Base-by-base conservation (phyloP, 2,888 invertebrate species). In the Globia sparganii region DNA sequence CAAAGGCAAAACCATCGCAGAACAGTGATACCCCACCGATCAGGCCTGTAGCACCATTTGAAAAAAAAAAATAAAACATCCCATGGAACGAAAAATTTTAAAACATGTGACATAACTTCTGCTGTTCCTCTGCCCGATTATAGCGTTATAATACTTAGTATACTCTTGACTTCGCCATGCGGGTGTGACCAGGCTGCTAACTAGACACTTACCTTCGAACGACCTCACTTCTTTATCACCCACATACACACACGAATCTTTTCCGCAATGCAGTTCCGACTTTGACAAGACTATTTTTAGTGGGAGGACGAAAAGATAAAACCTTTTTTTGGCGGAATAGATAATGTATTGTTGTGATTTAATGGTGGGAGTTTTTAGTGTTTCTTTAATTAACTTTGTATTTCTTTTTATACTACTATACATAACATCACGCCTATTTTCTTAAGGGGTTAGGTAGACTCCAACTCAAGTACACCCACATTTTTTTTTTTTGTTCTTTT, bases 181-280 rank as follows among this genome's bases (percentile, higher is more conserved):
- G 92, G 93, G 92, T 83, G 76, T 82, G 86, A 81, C 87, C 90
- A 89, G 92, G 91, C 91, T 91, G 61, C 65, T 75, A 87, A 90
- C 84, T 87, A 91, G 89, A 90, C 88, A 61, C 9, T 72, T 83
- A 82, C 92, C 93, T 91, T 90, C 89, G 70, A 31, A 28, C 83
- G 90, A 89, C 92, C 92, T 92, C 82, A 81, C 31, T 6, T 34
- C 25, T 69, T 72, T 81, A 85, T 76, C 84, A 81, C 88, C 88
- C 84, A 84, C 89, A 87, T 88, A 78, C 73, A 11, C 72, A 65
- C 62, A 28, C 40, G 34, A 49, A 82, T 86, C 86, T 86, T 87
- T 83, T 83, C 89, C 89, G 86, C 86, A 81, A 83, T 85, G 88
- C 88, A 88, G 81, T 88, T 88, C 88, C 88, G 84, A 88, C 89